A percentile compares a stretch with the other conserved stretches of the same genome.
Conservation (phyloP, 2,113 vertebrate species). For the Cygnus atratus region DNA sequence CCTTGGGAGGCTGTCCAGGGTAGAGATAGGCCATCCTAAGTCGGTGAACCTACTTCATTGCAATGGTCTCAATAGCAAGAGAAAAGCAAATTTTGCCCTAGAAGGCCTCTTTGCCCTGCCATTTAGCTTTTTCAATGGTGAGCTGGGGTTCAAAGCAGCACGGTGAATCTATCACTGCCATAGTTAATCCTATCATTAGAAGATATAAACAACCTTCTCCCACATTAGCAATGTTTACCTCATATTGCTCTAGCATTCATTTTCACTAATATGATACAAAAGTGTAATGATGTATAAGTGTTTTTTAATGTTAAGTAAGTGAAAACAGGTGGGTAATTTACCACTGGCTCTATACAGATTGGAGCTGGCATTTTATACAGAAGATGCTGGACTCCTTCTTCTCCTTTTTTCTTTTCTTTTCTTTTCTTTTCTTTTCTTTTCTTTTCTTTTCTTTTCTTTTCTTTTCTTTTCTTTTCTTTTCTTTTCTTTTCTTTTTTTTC, state of each 20-base stretch:
- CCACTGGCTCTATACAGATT: constrained; percentile 34
- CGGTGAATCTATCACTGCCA: constrained; percentile 41
- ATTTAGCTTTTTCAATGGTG: not conserved
- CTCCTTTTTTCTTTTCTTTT: not conserved
- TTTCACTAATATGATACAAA: constrained; percentile 78
- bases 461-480: not conserved
- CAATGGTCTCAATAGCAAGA: not conserved
- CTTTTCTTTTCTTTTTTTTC: not conserved
- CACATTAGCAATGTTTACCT: constrained; percentile 72
- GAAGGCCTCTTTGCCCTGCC: not conserved
- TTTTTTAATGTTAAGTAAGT: constrained; percentile 81
- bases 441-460: not conserved
- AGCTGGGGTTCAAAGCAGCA: constrained; percentile 40
- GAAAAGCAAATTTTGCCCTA: not conserved
- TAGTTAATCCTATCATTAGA: constrained; percentile 49
- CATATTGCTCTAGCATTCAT: constrained; percentile 65
- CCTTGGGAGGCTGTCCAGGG: not conserved
- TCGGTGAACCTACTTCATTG: not conserved
- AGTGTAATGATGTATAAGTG: constrained; percentile 78
- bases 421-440: constrained; percentile 2
- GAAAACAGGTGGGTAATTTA: constrained; percentile 80
- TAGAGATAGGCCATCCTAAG: not conserved
- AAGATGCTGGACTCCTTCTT: not conserved
- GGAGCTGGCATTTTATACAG: constrained; percentile 49
- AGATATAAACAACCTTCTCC: constrained; percentile 22